Base-by-base conservation (phyloP, 2,113 vertebrate species). In the Onychostoma macrolepis region DNA sequence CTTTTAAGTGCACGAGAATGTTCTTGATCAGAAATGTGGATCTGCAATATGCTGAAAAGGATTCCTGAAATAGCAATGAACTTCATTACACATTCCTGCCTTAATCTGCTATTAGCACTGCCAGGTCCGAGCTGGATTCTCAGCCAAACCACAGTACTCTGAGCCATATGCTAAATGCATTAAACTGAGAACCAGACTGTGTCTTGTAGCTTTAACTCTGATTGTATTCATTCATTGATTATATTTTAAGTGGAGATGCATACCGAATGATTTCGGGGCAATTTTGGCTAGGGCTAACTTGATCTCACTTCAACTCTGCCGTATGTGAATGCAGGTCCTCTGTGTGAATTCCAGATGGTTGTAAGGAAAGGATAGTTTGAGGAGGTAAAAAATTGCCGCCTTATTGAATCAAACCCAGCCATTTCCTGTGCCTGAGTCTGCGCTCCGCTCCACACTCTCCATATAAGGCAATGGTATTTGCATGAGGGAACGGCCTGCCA, bases 381-480 rank as follows among this genome's bases (percentile, higher is more conserved):
- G 65, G 36, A 58, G 53, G 43, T 75, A 61, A 58, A 58, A 56
- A 28, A 30, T 92, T 93, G 92, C 91, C 86, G 92, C 91, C 93
- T 76, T 92, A 92, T 92, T 93, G 94, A 95, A 94, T 95, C 94
- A 95, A 95, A 94, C 92, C 92, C 94, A 95, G 93, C 92, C 94
- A 95, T 95, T 96, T 96, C 95, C 94, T 95, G 93, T 90, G 89
- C 89, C 84, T 89, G 4, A 43, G 92, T 89, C 93, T 90, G 89
- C 21, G 90, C 92, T 92, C 90, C 84, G 90, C 91, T 92, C 91
- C 89, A 91, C 84, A 69, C 91, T 93, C 90, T 90, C 95, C 95
- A 94, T 96, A 95, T 96, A 96, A 95, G 95, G 95, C 87, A 74
- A 95, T 94, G 95, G 95, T 95, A 96, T 95, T 96, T 96, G 92